Evolutionary conservation across 2,797 vertebrate species (phyloP).

Genomic region (Glyptemys insculpta): DNA sequence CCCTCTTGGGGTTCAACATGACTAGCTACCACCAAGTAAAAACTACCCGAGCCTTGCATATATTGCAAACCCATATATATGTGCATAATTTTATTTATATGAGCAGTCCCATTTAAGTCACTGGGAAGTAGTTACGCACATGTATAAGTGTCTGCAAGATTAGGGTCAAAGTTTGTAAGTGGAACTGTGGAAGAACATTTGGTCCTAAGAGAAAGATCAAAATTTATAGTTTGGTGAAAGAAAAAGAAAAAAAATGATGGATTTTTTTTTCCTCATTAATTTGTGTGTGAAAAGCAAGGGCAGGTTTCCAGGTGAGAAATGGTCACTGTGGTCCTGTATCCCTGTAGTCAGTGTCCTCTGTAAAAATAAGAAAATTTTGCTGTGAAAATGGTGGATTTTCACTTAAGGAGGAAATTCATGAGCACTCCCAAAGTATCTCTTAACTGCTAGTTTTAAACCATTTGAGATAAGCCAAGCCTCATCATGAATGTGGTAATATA

Average conservation of each 20-base stretch:
- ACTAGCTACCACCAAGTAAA: neutral
- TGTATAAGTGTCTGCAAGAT: accelerated
- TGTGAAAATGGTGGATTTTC: neutral
- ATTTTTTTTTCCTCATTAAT: neutral
- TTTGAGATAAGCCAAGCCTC: conserved; percentile 16
- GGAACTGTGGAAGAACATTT: neutral
- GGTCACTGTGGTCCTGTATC: neutral
- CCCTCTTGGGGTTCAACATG: neutral
- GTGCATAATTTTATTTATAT: neutral
- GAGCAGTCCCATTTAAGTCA: neutral
- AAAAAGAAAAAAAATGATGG: neutral
- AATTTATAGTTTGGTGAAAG: neutral
- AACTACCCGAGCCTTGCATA: neutral
- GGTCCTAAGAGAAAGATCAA: neutral
- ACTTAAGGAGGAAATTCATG: neutral
- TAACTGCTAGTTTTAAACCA: conserved; percentile 1
- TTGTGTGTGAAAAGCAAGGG: conserved; percentile 14
- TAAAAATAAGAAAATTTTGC: conserved; percentile 20
- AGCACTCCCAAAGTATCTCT: conserved; percentile 10
- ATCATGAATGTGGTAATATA: conserved; percentile 18
- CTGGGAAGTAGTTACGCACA: neutral
- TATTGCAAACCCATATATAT: accelerated
- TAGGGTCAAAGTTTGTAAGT: neutral
- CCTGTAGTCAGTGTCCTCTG: neutral
- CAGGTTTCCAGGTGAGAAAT: conserved; percentile 21